Conservation (phyloP, 2,113 vertebrate species). For the Heterochromis multidens region DNA sequence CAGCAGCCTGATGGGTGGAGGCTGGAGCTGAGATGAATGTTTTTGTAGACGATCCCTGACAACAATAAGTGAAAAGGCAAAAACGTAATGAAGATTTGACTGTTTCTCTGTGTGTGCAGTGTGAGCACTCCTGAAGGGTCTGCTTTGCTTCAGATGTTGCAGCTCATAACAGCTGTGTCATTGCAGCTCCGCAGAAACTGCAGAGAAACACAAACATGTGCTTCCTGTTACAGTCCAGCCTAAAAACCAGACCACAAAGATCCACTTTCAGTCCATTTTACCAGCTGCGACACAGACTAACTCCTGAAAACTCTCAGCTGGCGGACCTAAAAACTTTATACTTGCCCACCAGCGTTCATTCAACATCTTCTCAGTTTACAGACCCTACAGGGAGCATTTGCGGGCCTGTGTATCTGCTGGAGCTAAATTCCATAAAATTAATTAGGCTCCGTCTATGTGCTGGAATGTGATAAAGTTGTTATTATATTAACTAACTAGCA, state of each 20-base stretch:
- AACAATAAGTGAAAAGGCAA: background rate
- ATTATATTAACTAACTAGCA: background rate
- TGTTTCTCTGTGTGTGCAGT: background rate
- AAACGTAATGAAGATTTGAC: background rate
- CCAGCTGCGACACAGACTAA: background rate
- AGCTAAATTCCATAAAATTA: background rate
- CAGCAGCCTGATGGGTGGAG: rapidly evolving
- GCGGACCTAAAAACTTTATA: background rate
- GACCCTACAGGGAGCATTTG: background rate
- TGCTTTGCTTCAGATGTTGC: background rate
- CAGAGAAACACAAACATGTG: background rate
- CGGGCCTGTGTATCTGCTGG: background rate
- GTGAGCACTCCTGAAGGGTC: background rate
- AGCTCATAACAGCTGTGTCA: background rate
- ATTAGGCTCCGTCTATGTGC: background rate
- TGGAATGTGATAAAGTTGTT: background rate
- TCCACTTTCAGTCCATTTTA: background rate
- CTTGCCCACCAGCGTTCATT: too few relatives aligned
- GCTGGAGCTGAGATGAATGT: background rate
- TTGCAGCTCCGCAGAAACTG: background rate
- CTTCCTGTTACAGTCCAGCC: background rate
- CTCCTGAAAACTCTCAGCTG: background rate
- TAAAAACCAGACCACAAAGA: background rate
- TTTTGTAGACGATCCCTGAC: background rate
- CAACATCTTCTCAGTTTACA: background rate